Conservation (phyloP, 2,888 invertebrate genomes). For the Caenorhabditis imperialis region DNA sequence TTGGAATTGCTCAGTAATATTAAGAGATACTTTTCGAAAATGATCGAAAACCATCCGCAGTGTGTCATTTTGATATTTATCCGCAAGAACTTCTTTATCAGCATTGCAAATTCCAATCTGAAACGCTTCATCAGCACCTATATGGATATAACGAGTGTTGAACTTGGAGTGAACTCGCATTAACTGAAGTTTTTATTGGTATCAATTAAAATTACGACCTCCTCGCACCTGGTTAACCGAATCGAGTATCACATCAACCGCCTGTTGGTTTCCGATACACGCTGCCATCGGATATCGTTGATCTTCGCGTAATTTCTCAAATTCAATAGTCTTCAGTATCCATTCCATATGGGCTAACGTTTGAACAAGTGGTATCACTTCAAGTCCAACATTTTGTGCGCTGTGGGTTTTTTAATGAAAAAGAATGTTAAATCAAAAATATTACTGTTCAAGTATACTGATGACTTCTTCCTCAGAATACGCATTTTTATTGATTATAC, state of each 20-base stretch:
- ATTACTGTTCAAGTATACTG: conserved; percentile 69
- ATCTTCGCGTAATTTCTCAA: conserved; percentile 81
- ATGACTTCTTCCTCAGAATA: conserved; percentile 84
- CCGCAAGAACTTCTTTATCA: conserved; percentile 58
- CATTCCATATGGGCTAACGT: conserved; percentile 90
- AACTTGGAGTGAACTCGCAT: conserved; percentile 79
- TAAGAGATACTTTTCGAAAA: conserved; percentile 54
- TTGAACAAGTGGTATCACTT: conserved; percentile 87
- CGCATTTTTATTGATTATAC: conserved; percentile 83
- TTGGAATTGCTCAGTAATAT: conserved; percentile 57
- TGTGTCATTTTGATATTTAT: conserved; percentile 59
- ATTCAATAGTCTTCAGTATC: conserved; percentile 85
- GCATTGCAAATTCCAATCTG: conserved; percentile 68
- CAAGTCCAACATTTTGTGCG: conserved; percentile 81
- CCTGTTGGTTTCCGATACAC: conserved; percentile 76
- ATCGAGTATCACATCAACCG: conserved; percentile 77
- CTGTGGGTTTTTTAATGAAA: conserved; percentile 69
- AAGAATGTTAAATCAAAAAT: conserved; percentile 24
- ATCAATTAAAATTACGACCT: conserved; percentile 19
- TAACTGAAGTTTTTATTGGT: conserved; percentile 38
- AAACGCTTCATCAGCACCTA: conserved; percentile 81
- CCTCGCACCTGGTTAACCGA: conserved; percentile 61
- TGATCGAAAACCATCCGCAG: conserved; percentile 63
- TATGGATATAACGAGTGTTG: conserved; percentile 82
- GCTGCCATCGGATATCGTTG: conserved; percentile 62